Percentiles rank a stretch among this genome's conserved stretches.
Conservation (phyloP, 2,888 invertebrate species). For the Cotesia congregata region DNA sequence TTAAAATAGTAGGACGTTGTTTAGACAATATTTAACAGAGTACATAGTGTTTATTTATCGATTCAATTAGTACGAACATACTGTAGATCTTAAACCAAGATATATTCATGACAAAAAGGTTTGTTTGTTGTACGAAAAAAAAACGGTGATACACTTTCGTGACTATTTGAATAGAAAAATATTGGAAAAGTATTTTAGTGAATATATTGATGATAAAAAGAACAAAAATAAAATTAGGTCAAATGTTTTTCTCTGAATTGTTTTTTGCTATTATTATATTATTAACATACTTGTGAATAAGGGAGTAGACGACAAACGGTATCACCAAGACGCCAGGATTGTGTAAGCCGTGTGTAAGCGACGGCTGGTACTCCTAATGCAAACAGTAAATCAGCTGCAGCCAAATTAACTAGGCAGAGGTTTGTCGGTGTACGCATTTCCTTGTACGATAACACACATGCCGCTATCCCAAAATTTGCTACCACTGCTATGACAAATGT, state of each 20-base stretch:
- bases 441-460: slow-evolving; percentile 72
- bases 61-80: slow-evolving; percentile 2
- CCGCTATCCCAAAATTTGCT: slow-evolving; percentile 72
- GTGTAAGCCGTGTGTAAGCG: slow-evolving; percentile 72
- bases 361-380: slow-evolving; percentile 73
- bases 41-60: slow-evolving; percentile 6
- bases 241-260: background rate
- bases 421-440: slow-evolving; percentile 75
- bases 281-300: slow-evolving; percentile 72
- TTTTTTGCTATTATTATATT: slow-evolving; percentile 10
- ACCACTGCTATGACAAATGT: slow-evolving; percentile 71
- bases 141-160: slow-evolving; percentile 21
- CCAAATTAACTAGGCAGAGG: slow-evolving; percentile 74
- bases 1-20: background rate
- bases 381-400: slow-evolving; percentile 77
- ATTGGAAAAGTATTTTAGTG: slow-evolving; percentile 22
- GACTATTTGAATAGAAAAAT: background rate
- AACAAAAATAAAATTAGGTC: background rate
- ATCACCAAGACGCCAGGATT: slow-evolving; percentile 73
- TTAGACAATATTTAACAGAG: background rate
- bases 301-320: slow-evolving; percentile 72
- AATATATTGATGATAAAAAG: background rate
- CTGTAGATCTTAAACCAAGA: slow-evolving; percentile 16
- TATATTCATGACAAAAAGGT: slow-evolving; percentile 19
- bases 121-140: background rate